These are phyloP conservation scores for Chaenodraco wilsoni DNA, from an alignment of 2,797 vertebrate genomes.

Conservation along the genomic window DNA sequence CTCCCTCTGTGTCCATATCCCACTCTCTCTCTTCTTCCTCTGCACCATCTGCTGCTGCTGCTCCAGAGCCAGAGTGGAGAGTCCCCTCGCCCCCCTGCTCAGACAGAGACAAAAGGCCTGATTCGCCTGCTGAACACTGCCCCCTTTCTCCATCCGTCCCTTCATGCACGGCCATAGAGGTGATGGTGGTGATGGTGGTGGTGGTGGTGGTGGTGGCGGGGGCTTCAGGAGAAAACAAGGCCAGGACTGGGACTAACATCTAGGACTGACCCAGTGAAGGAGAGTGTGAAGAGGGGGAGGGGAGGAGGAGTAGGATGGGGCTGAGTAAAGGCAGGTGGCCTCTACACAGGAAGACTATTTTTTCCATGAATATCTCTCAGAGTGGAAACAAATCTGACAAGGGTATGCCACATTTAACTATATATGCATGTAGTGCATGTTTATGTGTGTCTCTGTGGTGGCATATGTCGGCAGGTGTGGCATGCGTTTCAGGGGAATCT, in stretches of 20 bases:
- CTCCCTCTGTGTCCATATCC: constrained; percentile 58
- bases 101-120: constrained; percentile 86
- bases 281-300: constrained; percentile 56
- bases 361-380: constrained; percentile 69
- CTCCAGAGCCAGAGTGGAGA: constrained; percentile 76
- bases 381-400: constrained; percentile 70
- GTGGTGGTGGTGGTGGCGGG: constrained; percentile 38
- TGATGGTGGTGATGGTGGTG: constrained; percentile 40
- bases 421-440: constrained; percentile 74
- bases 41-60: constrained; percentile 79
- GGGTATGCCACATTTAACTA: constrained; percentile 78
- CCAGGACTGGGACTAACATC: constrained; percentile 74
- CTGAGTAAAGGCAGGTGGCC: constrained; percentile 76
- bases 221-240: constrained; percentile 70
- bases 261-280: constrained; percentile 77
- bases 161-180: constrained; percentile 66
- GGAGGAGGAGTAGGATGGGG: constrained; percentile 56
- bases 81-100: constrained; percentile 77
- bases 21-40: constrained; percentile 64
- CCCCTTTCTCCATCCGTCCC: constrained; percentile 77
- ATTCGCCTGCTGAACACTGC: constrained; percentile 84
- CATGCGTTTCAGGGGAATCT: constrained; percentile 38
- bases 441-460: constrained; percentile 52
- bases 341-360: constrained; percentile 72
- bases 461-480: constrained; percentile 34